phyloP scores from a whole-genome alignment of 2,888 invertebrate species.

The Diarsia mendica region DNA sequence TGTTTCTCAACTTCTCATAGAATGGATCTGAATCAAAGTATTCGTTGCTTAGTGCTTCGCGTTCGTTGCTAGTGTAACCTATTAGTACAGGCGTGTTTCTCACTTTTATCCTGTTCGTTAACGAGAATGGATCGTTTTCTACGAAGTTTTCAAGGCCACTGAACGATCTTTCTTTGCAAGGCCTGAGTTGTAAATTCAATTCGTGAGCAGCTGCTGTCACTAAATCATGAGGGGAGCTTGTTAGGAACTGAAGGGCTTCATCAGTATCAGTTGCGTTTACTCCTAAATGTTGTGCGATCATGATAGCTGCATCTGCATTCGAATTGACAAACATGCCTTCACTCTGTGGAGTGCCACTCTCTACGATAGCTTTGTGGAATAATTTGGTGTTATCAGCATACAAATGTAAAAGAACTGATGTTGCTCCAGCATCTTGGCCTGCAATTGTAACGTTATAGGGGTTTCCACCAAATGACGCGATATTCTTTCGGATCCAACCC shows the following conservation, averaged over 20 bases:
- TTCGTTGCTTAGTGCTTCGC: slow-evolving; percentile 65
- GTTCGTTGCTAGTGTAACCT: slow-evolving; percentile 81
- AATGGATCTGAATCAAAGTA: slow-evolving; percentile 81
- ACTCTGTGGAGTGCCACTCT: slow-evolving; percentile 84
- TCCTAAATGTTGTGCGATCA: slow-evolving; percentile 81
- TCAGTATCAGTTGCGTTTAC: slow-evolving; percentile 77
- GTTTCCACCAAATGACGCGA: slow-evolving; percentile 85
- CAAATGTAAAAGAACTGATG: slow-evolving; percentile 82
- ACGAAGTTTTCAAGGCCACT: slow-evolving; percentile 83
- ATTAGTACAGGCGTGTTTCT: slow-evolving; percentile 82
- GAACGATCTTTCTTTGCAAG: slow-evolving; percentile 84
- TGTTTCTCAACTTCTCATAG: slow-evolving; percentile 75
- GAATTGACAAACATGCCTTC: slow-evolving; percentile 81
- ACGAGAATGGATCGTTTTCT: slow-evolving; percentile 78
- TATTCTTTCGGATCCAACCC: slow-evolving; percentile 83
- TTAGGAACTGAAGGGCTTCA: slow-evolving; percentile 80
- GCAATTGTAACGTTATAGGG: slow-evolving; percentile 84
- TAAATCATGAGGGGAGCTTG: slow-evolving; percentile 73
- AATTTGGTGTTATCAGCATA: slow-evolving; percentile 82
- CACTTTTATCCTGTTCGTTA: slow-evolving; percentile 80
- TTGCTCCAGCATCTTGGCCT: slow-evolving; percentile 84
- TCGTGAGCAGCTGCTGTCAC: slow-evolving; percentile 79
- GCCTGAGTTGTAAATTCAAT: slow-evolving; percentile 76
- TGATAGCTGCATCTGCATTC: slow-evolving; percentile 78
- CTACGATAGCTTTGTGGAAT: slow-evolving; percentile 82